Conservation (phyloP, 1,140 invertebrate genomes). For the Drosophila biarmipes region DNA sequence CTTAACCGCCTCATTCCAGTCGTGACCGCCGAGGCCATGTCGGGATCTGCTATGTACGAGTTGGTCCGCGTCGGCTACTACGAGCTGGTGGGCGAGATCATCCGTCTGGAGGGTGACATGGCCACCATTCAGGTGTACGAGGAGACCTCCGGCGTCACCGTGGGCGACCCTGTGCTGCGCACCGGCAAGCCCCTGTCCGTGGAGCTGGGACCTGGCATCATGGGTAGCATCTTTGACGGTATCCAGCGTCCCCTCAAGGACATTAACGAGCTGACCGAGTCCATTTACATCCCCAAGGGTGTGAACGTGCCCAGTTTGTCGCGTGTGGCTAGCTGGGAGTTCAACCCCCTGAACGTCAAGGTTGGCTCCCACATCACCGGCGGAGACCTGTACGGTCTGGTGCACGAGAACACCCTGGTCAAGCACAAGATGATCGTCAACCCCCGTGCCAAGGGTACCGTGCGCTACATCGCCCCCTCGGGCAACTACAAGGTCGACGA, state of each 20-base stretch:
- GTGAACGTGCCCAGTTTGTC: conserved; percentile 97
- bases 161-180: conserved; percentile 98
- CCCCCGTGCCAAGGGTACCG: conserved; percentile 97
- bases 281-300: conserved; percentile 99
- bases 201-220: conserved; percentile 93
- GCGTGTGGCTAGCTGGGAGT: conserved; percentile 95
- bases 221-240: conserved; percentile 94
- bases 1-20: conserved; percentile 86
- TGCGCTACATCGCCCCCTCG: conserved; percentile 96
- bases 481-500: conserved; percentile 99
- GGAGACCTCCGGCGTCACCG: conserved; percentile 99
- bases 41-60: conserved; percentile 99
- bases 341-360: conserved; percentile 95
- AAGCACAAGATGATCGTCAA: conserved; percentile 98
- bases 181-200: conserved; percentile 98
- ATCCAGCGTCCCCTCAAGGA: conserved; percentile 99
- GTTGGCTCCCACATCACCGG: conserved; percentile 98
- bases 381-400: conserved; percentile 98
- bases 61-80: conserved; percentile 98
- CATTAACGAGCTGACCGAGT: conserved; percentile 96
- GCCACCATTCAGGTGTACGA: conserved; percentile 90
- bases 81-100: conserved; percentile 99
- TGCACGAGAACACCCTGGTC: conserved; percentile 98
- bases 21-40: conserved; percentile 99
- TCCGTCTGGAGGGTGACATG: conserved; percentile 97